These are phyloP conservation scores for Vollenhovia emeryi DNA, from an alignment of 1,140 invertebrate species.

Conservation along the genomic window DNA sequence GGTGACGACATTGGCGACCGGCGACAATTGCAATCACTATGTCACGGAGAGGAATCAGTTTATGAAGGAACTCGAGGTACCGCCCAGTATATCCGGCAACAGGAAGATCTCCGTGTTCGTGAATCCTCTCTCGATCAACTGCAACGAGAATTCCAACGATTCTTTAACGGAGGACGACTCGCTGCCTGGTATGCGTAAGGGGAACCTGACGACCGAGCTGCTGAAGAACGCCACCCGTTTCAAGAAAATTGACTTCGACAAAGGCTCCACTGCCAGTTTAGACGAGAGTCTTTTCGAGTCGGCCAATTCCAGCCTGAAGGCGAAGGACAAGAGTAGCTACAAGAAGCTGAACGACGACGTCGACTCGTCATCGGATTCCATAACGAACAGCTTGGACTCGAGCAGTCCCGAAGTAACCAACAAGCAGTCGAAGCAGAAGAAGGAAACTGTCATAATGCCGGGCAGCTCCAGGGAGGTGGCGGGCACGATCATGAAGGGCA, in stretches of 20 bases:
- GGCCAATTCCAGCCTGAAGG: conserved; percentile 71
- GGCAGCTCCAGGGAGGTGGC: conserved; percentile 80
- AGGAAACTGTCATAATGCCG: conserved; percentile 76
- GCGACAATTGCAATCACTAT: conserved; percentile 82
- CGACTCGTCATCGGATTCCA: conserved; percentile 81
- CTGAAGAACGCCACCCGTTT: conserved; percentile 82
- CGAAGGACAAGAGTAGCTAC: conserved; percentile 70
- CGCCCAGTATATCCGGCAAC: conserved; percentile 84
- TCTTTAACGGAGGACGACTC: conserved; percentile 79
- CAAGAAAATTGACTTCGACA: conserved; percentile 79
- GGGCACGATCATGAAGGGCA: conserved; percentile 82
- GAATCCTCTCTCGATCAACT: conserved; percentile 85
- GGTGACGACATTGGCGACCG: conserved; percentile 83
- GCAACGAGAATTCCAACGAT: conserved; percentile 80
- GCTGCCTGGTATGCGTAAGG: conserved; percentile 69
- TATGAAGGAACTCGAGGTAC: conserved; percentile 86
- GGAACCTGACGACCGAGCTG: conserved; percentile 74
- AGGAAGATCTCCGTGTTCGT: conserved; percentile 86
- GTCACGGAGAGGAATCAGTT: conserved; percentile 86
- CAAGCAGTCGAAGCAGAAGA: conserved; percentile 73
- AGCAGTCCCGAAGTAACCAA: conserved; percentile 80
- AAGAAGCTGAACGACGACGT: conserved; percentile 80
- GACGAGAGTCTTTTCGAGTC: conserved; percentile 83
- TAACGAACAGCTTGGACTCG: conserved; percentile 82
- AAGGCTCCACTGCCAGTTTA: conserved; percentile 79